Base-by-base conservation (phyloP, 1,140 invertebrate species). In the Zaprionus davidi region DNA sequence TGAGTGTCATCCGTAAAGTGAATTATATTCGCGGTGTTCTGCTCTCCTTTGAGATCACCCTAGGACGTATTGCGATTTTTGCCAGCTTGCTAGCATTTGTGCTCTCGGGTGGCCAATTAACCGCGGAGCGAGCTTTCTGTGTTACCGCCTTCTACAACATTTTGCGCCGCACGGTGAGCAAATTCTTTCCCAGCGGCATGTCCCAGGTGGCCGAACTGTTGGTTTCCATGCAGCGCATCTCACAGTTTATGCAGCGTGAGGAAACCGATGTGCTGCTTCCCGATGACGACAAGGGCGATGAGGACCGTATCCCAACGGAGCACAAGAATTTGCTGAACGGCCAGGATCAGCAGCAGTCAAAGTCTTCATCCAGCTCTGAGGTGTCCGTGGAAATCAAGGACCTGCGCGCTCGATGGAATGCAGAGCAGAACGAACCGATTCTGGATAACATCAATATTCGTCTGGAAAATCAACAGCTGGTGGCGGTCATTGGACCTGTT, bases 41-140 rank as follows among this genome's bases (percentile, higher is more conserved):
- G 75, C 93, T 97, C 58, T 96, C 95, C 0, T 96, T 96, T 69
- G 95, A 96, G 70, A 95, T 96, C 78, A 96, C 96, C 74, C 94
- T 95, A 3, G 94, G 96, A 1, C 95, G 97, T 79, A 93, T 97
- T 31, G 95, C 96, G 31, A 94, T 97, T 60, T 97, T 97, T 84
- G 93, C 96, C 65, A 96, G 96, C 12, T 94, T 98, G 49, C 78
- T 97, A 22, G 94, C 95, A 3, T 97, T 96, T 79, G 95, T 97
- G 41, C 93, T 96, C 0, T 93, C 95, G 22, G 95, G 95, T 26
- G 92, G 88, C 0, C 24, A 78, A 15, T 55, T 92, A 5, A 91
- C 87, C 0, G 87, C 91, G 93, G 95, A 97, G 90, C 95, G 96
- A 91, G 96, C 97, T 11, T 96, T 96, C 81, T 94, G 95, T n/a